A percentile compares a stretch with the other conserved stretches of the same genome.
These are phyloP conservation scores for Sebastes nivosus DNA, from an alignment of 2,797 vertebrate genomes.

Conservation along the genomic window DNA sequence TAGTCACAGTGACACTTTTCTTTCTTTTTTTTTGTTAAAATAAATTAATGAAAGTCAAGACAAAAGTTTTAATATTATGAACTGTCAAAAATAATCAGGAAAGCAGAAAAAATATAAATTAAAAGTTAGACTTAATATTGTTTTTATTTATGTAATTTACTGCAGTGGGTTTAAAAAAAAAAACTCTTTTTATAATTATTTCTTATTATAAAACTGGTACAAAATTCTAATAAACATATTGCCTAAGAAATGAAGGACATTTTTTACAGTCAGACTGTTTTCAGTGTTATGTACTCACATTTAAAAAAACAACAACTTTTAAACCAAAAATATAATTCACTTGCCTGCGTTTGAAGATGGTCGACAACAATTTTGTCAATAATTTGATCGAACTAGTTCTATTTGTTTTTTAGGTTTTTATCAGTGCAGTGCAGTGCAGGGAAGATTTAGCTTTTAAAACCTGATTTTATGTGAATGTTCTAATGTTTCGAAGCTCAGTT, in stretches of 20 bases:
- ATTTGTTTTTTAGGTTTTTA: background rate
- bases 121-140: background rate
- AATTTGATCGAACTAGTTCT: background rate
- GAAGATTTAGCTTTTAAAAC: background rate
- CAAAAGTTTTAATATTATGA: background rate
- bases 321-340: background rate
- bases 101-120: background rate
- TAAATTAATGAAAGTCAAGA: background rate
- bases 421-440: background rate
- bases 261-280: background rate
- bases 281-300: background rate
- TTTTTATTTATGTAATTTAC: background rate
- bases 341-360: background rate
- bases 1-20: too few relatives aligned
- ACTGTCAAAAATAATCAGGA: background rate
- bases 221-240: background rate
- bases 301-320: background rate
- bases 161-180: background rate
- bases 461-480: background rate
- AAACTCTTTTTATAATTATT: background rate
- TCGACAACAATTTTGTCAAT: background rate
- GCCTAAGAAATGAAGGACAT: background rate
- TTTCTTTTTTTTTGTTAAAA: background rate
- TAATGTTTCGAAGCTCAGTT: background rate
- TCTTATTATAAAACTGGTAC: background rate